Evolutionary conservation across 1,140 invertebrate species (phyloP).

Genomic region (Meloidogyne chitwoodi): DNA sequence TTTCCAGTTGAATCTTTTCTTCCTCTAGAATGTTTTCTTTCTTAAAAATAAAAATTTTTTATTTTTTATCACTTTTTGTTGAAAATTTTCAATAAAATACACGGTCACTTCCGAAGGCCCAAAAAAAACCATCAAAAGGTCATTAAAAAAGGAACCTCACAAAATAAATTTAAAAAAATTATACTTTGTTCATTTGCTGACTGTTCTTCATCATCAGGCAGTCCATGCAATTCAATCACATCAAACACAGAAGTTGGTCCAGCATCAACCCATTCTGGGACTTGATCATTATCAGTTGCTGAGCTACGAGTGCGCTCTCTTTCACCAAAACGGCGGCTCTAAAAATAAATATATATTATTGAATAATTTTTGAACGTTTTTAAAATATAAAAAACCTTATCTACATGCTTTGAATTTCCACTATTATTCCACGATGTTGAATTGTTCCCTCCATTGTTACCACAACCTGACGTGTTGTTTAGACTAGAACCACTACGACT

Average conservation of each 20-base stretch:
- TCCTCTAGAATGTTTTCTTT: conserved; percentile 2
- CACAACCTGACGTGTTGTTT: not conserved
- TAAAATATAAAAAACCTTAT: not conserved
- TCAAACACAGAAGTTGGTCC: conserved; percentile 26
- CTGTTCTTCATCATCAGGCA: conserved; percentile 18
- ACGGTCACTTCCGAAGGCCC: too few relatives aligned
- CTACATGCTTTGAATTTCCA: not conserved
- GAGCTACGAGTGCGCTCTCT: conserved; percentile 6
- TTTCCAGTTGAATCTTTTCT: not conserved
- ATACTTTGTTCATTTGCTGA: conserved; percentile 12
- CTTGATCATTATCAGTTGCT: conserved; percentile 1
- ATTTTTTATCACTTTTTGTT: too few relatives aligned
- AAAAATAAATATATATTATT: too few relatives aligned
- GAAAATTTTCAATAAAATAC: too few relatives aligned
- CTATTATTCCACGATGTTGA: conserved; percentile 1
- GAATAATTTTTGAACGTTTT: too few relatives aligned
- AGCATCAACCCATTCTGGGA: conserved; percentile 38
- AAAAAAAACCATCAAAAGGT: too few relatives aligned
- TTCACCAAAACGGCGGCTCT: not conserved
- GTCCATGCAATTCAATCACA: conserved; percentile 36
- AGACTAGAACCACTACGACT: not conserved
- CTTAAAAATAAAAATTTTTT: not conserved
- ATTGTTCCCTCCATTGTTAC: not conserved
- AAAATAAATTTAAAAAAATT: not conserved
- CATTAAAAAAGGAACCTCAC: not conserved